Base-by-base conservation (phyloP, 2,888 invertebrate genomes). In the Gisinianus flammeolus region DNA sequence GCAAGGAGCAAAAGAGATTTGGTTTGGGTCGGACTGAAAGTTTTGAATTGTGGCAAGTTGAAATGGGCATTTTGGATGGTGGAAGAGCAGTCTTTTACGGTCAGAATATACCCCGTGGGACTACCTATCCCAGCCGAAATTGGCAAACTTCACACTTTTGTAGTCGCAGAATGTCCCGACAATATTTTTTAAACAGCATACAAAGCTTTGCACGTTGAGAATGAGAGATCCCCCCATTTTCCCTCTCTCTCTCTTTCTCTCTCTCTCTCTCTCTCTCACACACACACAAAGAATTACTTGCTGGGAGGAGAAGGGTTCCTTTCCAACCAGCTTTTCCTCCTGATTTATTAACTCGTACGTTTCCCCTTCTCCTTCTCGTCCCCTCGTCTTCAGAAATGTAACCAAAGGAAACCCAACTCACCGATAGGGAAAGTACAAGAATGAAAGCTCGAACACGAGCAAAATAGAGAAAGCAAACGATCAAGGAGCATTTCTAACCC, bases 71-170 rank as follows among this genome's bases (percentile, higher is more conserved):
- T 64, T 66, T 74, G 74, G 74, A 30, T 74, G 66, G 76, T 76
- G 35, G 70, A 68, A 69, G 74, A 78, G 74, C 62, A 74, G 68
- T 74, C 74, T 74, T 74, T 78, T 78, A 78, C 78, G 74, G 74
- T 78, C 69, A 74, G 69, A 78, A 74, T 78, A 75, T 69, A 74
- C 73, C 78, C 78, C 78, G 31, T 68, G 78, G 74, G 78, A 78
- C 74, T 62, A 66, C 70, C 74, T 78, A 78, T 74, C 58, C 74
- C 68, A 62, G 74, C 70, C 70, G 73, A 78, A 78, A 78, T 78
- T 73, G 70, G 78, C 78, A 74, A 78, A 78, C 74, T 78, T 78
- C 73, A 78, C 64, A 78, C 78, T 78, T 74, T 72, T 67, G 74
- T 78, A 44, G 74, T 69, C 64, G 31, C 73, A 72, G 54, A 72